Percentiles rank a stretch among this genome's conserved stretches.
phyloP scores from a whole-genome alignment of 2,888 invertebrate genomes.

The Caenorhabditis macrosperma region DNA sequence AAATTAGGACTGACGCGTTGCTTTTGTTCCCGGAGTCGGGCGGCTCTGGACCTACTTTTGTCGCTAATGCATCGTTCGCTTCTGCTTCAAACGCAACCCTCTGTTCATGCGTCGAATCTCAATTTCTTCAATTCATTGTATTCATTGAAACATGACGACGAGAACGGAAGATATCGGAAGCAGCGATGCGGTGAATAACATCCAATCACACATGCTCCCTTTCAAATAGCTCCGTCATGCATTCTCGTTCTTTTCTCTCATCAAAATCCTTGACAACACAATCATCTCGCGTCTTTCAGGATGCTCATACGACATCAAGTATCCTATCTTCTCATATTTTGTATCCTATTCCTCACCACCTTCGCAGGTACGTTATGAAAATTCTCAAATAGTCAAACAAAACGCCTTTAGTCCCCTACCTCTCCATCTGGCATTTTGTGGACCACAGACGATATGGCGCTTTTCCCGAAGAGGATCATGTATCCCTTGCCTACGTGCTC shows the following conservation, averaged over 20 bases:
- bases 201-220: slow-evolving; percentile 25
- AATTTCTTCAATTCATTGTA: not conserved
- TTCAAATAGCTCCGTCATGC: not conserved
- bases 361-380: slow-evolving; percentile 1
- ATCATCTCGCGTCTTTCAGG: too few relatives aligned
- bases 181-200: slow-evolving; percentile 49
- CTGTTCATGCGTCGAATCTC: slow-evolving; percentile 4
- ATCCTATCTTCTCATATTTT: not conserved
- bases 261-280: too few relatives aligned
- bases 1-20: slow-evolving; percentile 46
- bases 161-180: slow-evolving; percentile 42
- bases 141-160: slow-evolving; percentile 32
- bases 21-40: slow-evolving; percentile 5
- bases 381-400: too few relatives aligned
- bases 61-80: slow-evolving; percentile 30
- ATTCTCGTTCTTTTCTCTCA: not conserved
- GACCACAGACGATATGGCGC: slow-evolving; percentile 29
- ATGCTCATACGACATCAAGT: slow-evolving; percentile 16
- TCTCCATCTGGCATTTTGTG: slow-evolving; percentile 38
- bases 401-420: slow-evolving; percentile 21
- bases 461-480: slow-evolving; percentile 49
- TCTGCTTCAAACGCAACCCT: slow-evolving; percentile 19
- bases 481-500: slow-evolving; percentile 28
- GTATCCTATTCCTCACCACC: not conserved
- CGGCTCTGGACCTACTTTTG: not conserved